These are phyloP conservation scores for Oxygymnocypris stewartii DNA, from an alignment of 2,113 vertebrate genomes.

Conservation along the genomic window DNA sequence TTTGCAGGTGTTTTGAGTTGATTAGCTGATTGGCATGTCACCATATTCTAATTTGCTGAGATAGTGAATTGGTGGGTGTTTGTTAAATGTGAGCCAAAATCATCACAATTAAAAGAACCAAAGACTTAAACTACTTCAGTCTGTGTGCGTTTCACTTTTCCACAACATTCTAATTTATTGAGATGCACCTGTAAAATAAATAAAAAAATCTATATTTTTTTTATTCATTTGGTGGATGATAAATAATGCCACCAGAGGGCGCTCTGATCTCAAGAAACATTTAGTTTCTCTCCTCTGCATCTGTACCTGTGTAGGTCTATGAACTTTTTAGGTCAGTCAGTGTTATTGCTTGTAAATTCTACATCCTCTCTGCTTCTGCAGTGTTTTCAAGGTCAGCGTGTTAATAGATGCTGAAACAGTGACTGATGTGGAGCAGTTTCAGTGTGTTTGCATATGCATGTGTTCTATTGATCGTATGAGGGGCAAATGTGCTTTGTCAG, in stretches of 20 bases:
- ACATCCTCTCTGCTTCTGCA: conserved; percentile 31
- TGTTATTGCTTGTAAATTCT: conserved; percentile 30
- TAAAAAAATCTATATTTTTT: no score
- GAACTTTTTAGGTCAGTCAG: conserved; percentile 24
- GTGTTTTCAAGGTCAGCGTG: conserved; percentile 32
- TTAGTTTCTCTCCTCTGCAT: conserved; percentile 36
- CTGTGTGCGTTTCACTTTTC: no score
- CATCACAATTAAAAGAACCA: no score
- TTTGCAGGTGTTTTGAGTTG: no score
- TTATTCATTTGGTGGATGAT: neutral
- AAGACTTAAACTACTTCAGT: no score
- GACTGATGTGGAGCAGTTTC: neutral
- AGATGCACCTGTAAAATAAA: no score
- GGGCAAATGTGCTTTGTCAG: conserved; percentile 39
- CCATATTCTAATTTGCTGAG: no score
- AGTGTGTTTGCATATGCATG: conserved; percentile 24
- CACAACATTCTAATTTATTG: no score
- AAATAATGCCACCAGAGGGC: conserved; percentile 49
- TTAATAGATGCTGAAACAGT: conserved; percentile 1
- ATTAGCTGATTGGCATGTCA: no score
- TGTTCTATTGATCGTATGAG: conserved; percentile 16
- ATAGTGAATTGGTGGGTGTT: no score
- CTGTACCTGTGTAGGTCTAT: conserved; percentile 41
- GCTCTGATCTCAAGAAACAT: conserved; percentile 39
- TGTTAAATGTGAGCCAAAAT: no score